These are phyloP conservation scores for Atherinomorus stipes DNA, from an alignment of 2,113 vertebrate species.

Conservation along the genomic window DNA sequence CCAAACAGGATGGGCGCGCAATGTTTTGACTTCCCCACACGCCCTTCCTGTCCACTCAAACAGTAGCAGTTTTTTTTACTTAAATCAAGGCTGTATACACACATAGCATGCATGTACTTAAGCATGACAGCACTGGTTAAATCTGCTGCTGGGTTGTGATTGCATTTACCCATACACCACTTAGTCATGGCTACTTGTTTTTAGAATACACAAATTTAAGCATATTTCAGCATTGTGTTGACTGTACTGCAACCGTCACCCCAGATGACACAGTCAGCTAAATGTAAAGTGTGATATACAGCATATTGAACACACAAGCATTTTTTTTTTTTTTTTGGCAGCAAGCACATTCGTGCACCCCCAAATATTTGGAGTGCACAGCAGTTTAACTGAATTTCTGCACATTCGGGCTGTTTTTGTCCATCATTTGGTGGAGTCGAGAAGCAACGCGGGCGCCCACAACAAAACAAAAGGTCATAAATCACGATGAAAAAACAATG, in stretches of 20 bases:
- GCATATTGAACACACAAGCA: conserved; percentile 51
- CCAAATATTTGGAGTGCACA: conserved; percentile 61
- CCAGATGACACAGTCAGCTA: conserved; percentile 63
- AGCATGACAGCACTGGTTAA: conserved; percentile 6
- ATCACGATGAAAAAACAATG: conserved; percentile 71
- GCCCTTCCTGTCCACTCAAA: conserved; percentile 83
- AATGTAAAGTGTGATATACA: conserved; percentile 65
- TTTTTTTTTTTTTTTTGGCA: conserved; percentile 13
- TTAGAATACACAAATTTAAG: conserved; percentile 45
- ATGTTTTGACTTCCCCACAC: conserved; percentile 85
- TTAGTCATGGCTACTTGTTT: conserved; percentile 57
- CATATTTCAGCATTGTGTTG: conserved; percentile 40
- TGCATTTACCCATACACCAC: conserved; percentile 44
- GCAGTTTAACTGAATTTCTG: conserved; percentile 57
- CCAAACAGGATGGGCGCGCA: conserved; percentile 86
- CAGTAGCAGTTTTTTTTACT: conserved; percentile 73
- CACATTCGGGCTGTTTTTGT: conserved; percentile 46
- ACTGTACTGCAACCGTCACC: conserved; percentile 38
- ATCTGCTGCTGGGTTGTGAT: conserved; percentile 49
- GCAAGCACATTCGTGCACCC: conserved; percentile 40
- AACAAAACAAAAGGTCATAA: conserved; percentile 77
- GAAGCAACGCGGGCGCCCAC: conserved; percentile 48
- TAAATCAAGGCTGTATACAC: conserved; percentile 53
- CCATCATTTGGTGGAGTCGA: conserved; percentile 55
- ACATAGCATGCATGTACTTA: conserved; percentile 30